Conservation (phyloP, 2,888 invertebrate genomes). For the Bombyx huttoni region DNA sequence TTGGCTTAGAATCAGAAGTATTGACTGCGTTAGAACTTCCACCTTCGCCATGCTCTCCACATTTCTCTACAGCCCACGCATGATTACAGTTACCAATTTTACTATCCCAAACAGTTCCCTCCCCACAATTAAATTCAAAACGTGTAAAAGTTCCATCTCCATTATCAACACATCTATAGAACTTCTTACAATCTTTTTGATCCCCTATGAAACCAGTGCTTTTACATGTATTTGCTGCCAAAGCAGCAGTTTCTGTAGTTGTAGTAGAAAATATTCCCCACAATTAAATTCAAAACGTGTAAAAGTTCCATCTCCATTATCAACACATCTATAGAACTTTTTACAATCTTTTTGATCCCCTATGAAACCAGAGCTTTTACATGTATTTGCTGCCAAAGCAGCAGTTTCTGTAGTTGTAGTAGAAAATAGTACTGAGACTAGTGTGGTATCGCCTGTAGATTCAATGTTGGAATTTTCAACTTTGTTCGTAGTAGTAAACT, state of each 20-base stretch:
- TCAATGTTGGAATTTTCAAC: constrained; percentile 8
- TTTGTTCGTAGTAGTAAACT: background rate
- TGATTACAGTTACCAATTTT: constrained; percentile 72
- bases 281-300: constrained; percentile 76
- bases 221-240: background rate
- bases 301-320: constrained; percentile 72
- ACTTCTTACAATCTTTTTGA: constrained; percentile 72
- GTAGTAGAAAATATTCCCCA: constrained; percentile 39
- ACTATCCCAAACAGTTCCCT: constrained; percentile 77
- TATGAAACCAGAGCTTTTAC: constrained; percentile 58
- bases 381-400: background rate
- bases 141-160: constrained; percentile 71
- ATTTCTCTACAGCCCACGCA: constrained; percentile 53
- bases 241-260: background rate
- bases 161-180: constrained; percentile 77
- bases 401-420: background rate
- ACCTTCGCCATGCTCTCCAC: constrained; percentile 14
- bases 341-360: constrained; percentile 72
- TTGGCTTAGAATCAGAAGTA: constrained; percentile 9
- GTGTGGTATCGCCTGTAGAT: background rate
- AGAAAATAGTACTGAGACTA: background rate
- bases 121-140: constrained; percentile 77
- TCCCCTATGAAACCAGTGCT: constrained; percentile 71
- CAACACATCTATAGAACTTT: constrained; percentile 78
- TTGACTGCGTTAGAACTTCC: constrained; percentile 11